These are phyloP conservation scores for Pseudomyrmex sp. DNA, from an alignment of 1,140 invertebrate genomes.

Conservation along the genomic window DNA sequence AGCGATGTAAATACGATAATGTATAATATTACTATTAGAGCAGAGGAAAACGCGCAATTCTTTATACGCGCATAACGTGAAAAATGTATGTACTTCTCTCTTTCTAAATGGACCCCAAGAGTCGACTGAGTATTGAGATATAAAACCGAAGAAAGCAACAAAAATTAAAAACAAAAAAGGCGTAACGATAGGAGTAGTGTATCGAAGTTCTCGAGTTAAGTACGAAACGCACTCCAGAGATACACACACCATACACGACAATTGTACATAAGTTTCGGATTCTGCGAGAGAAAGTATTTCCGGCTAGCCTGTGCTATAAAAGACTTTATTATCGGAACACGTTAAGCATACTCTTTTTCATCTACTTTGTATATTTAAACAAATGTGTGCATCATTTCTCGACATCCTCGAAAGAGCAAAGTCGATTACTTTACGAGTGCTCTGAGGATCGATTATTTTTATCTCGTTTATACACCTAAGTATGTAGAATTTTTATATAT, in stretches of 20 bases:
- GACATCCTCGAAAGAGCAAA: slow-evolving; percentile 10
- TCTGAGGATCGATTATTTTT: slow-evolving; percentile 69
- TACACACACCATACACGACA: slow-evolving; percentile 50
- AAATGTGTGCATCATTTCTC: slow-evolving; percentile 9
- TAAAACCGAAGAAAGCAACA: slow-evolving; percentile 38
- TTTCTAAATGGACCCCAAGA: slow-evolving; percentile 52
- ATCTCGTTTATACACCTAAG: slow-evolving; percentile 61
- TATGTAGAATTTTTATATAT: slow-evolving; percentile 69
- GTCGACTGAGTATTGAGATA: slow-evolving; percentile 48
- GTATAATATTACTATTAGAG: slow-evolving; percentile 30
- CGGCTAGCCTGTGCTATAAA: background rate
- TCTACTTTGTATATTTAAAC: slow-evolving; percentile 34
- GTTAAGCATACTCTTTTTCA: slow-evolving; percentile 44
- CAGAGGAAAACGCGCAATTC: slow-evolving; percentile 31
- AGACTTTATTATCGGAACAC: background rate
- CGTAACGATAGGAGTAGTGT: slow-evolving; percentile 47
- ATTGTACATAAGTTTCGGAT: slow-evolving; percentile 38
- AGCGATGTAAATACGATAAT: slow-evolving; percentile 68
- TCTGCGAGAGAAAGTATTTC: slow-evolving; percentile 65
- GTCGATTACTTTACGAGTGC: slow-evolving; percentile 79
- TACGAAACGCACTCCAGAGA: slow-evolving; percentile 39
- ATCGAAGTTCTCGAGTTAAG: slow-evolving; percentile 62
- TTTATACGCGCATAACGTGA: slow-evolving; percentile 39
- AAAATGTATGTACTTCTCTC: slow-evolving; percentile 56
- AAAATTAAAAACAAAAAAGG: slow-evolving; percentile 51